Evolutionary conservation across 2,113 vertebrate genomes (phyloP).

Genomic region (Dromiciops gliroides): DNA sequence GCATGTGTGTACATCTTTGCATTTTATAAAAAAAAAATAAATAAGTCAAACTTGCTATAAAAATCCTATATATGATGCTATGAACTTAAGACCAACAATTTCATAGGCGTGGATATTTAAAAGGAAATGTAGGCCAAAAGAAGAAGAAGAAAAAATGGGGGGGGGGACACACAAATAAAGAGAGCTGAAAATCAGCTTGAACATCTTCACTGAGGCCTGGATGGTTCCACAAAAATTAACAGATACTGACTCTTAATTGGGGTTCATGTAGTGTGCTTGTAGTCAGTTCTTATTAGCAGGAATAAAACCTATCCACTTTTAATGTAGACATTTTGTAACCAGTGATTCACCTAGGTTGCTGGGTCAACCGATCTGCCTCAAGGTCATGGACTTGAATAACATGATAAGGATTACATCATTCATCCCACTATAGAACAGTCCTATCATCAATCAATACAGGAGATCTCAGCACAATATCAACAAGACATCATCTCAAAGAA

Average conservation of each 20-base stretch:
- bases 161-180: constrained; percentile 33
- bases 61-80: constrained; percentile 43
- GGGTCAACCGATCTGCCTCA: constrained; percentile 80
- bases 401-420: constrained; percentile 86
- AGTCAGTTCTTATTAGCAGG: constrained; percentile 64
- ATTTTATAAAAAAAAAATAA: background rate
- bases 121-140: constrained; percentile 55
- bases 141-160: constrained; percentile 51
- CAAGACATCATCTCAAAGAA: constrained; percentile 71
- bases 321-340: constrained; percentile 75
- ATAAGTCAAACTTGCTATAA: background rate
- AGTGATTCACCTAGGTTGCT: constrained; percentile 70
- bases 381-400: constrained; percentile 83
- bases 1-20: background rate
- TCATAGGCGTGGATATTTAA: constrained; percentile 27
- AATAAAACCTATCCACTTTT: constrained; percentile 69
- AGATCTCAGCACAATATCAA: constrained; percentile 71
- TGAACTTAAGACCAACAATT: constrained; percentile 35
- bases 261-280: constrained; percentile 8
- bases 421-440: constrained; percentile 79
- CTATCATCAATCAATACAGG: constrained; percentile 85
- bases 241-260: constrained; percentile 35
- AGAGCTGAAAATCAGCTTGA: constrained; percentile 56
- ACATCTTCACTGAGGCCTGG: constrained; percentile 30
- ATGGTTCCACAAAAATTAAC: constrained; percentile 48